A percentile compares a stretch with the other conserved stretches of the same genome.
Conservation (phyloP, 2,113 vertebrate genomes). For the Zootoca vivipara region DNA sequence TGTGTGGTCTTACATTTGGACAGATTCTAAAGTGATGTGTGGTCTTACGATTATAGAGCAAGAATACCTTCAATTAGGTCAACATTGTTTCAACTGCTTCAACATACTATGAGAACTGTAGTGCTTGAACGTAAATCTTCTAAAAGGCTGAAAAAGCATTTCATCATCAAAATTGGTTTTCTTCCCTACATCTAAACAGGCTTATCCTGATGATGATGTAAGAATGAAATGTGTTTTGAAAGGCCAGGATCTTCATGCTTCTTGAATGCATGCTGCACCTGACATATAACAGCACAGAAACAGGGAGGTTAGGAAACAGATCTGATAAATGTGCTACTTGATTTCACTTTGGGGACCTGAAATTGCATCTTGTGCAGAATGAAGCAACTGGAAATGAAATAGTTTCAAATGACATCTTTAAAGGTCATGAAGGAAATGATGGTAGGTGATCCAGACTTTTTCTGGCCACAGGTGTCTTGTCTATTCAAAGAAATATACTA, state of each 20-base stretch:
- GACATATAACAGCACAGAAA: slow-evolving; percentile 45
- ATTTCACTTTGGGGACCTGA: slow-evolving; percentile 67
- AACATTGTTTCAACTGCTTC: not conserved
- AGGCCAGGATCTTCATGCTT: slow-evolving; percentile 42
- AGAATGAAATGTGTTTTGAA: slow-evolving; percentile 33
- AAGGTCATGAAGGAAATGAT: slow-evolving; percentile 68
- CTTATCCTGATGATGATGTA: slow-evolving; percentile 45
- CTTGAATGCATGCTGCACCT: slow-evolving; percentile 43
- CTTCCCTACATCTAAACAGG: slow-evolving; percentile 49
- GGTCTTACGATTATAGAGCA: slow-evolving; percentile 50
- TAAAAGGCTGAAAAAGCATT: slow-evolving; percentile 57
- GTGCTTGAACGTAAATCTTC: slow-evolving; percentile 50
- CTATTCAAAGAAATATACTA: slow-evolving; percentile 34
- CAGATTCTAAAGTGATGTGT: slow-evolving; percentile 40
- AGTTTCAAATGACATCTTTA: slow-evolving; percentile 61
- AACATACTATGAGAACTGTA: slow-evolving; percentile 34
- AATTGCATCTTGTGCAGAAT: slow-evolving; percentile 61
- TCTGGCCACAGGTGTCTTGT: slow-evolving; percentile 48
- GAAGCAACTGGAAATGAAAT: slow-evolving; percentile 38
- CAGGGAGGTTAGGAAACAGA: slow-evolving; percentile 29
- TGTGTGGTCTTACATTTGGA: not conserved
- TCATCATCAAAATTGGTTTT: slow-evolving; percentile 28
- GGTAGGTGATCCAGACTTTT: slow-evolving; percentile 31
- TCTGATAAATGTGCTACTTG: slow-evolving; percentile 70
- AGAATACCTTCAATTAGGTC: slow-evolving; percentile 43